phyloP scores from a whole-genome alignment of 2,113 vertebrate species.

The Cervus canadensis region DNA sequence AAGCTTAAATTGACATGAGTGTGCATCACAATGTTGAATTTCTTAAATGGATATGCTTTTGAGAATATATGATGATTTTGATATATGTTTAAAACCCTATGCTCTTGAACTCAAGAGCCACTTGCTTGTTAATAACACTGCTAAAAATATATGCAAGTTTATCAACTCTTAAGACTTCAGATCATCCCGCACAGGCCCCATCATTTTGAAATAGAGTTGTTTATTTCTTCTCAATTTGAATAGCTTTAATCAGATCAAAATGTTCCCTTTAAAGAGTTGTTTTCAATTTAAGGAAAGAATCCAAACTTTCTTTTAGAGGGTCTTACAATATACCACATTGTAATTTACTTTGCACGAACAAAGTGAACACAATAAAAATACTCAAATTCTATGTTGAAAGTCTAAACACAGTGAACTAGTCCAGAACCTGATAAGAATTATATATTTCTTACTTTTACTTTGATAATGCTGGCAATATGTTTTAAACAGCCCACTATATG shows the following conservation, averaged over 20 bases:
- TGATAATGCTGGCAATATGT: neutral
- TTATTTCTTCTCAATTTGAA: slow-evolving; percentile 28
- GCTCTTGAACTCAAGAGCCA: neutral
- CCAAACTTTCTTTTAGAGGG: slow-evolving; percentile 18
- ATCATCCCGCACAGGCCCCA: neutral
- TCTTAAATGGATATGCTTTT: neutral
- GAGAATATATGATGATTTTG: neutral
- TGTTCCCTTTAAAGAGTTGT: slow-evolving; percentile 29
- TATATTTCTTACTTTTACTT: neutral
- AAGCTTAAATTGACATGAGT: neutral
- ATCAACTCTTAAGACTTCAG: neutral
- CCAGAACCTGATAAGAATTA: neutral
- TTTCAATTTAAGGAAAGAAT: slow-evolving; percentile 26
- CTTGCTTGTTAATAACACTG: neutral
- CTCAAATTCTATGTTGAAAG: neutral
- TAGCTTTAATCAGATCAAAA: slow-evolving; percentile 39
- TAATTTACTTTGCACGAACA: neutral
- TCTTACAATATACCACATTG: neutral
- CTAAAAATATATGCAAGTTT: neutral
- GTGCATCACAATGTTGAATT: neutral
- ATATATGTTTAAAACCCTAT: neutral
- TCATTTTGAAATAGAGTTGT: slow-evolving; percentile 27
- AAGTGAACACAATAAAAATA: neutral
- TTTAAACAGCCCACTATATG: neutral
- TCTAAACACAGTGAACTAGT: neutral